These are phyloP conservation scores for Drosophila seclusa DNA, from an alignment of 2,888 invertebrate species.

Conservation along the genomic window DNA sequence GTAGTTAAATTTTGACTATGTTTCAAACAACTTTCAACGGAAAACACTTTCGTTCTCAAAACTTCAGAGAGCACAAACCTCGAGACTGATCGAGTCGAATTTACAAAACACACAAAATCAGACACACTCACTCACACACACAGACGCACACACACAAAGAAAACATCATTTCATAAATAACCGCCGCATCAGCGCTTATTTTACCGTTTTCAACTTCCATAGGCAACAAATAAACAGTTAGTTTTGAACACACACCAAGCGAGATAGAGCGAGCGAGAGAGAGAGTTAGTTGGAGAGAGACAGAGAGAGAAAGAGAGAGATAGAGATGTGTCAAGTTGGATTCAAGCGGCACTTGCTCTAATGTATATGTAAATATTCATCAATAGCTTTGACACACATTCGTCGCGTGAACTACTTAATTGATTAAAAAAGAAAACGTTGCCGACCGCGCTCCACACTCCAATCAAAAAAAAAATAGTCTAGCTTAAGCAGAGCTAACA, in stretches of 20 bases:
- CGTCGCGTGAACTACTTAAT: constrained; percentile 61
- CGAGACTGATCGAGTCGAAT: constrained; percentile 6
- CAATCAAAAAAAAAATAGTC: not conserved
- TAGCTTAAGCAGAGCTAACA: not conserved
- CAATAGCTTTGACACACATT: constrained; percentile 69
- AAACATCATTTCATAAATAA: constrained; percentile 32
- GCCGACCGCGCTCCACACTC: constrained; percentile 2
- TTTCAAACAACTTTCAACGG: constrained; percentile 52
- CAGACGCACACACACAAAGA: constrained; percentile 4
- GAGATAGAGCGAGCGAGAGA: constrained; percentile 1
- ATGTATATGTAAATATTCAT: constrained; percentile 71
- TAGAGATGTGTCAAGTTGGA: not conserved
- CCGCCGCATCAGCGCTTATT: constrained; percentile 48
- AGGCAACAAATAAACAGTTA: constrained; percentile 69
- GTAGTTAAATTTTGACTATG: constrained; percentile 2
- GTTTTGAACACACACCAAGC: not conserved
- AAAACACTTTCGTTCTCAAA: constrained; percentile 73
- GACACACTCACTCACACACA: constrained; percentile 1
- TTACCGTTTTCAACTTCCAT: constrained; percentile 80
- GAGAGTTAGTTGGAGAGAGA: constrained; percentile 4
- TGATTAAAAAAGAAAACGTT: constrained; percentile 69
- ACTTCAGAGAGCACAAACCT: constrained; percentile 4
- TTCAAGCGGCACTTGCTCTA: constrained; percentile 61
- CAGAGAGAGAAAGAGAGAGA: not conserved
- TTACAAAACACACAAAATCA: constrained; percentile 7